Evolutionary conservation across 1,140 invertebrate genomes (phyloP), one percentile per base, ranked within the genome.

Genomic region (Drosophila prosaltans): DNA sequence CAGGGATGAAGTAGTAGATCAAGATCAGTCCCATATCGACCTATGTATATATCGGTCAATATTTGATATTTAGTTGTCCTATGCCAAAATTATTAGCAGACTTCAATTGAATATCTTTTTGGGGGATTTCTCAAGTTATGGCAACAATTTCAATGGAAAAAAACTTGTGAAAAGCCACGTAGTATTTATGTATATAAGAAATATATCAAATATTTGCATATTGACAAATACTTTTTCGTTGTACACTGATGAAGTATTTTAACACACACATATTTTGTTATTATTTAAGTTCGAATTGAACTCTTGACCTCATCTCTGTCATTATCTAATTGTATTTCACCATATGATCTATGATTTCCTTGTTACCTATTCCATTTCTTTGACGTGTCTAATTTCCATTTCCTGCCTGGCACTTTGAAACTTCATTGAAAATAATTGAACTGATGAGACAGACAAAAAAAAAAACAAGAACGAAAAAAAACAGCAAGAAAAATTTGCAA

Each of bases 1-100:
- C 81, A 86, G 74, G 81, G 78, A 72, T 81, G 55, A 69, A 76
- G 69, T 62, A 73, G 64, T 82, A 71, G 69, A 76, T 85, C 82
- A 88, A 85, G 80, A 77, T 81, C 77, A 80, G 43, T 58, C 39
- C 36, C 58, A 60, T 28, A n/a, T 59, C n/a, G 26, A 30, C 28
- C 2, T 36, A 6, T 36, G 2, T 36, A 36, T 36, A 36, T 36
- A 36, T 6, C 6, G 32, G 32, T 36, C 32, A 55, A 69, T n/a
- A 11, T 59, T 0, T 43, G 40, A 28, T 39, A 48, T 40, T 65
- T 9, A 41, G 51, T 62, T 28, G 10, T 39, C 58, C 7, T 40
- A 36, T 16, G 32, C 9, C 4, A 36, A 5, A 16, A 40, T 40
- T 30, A 24, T n/a, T 24, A 30, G 45, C 21, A 32, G 48, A 71